Base-by-base conservation (phyloP, 2,113 vertebrate genomes). In the Pycnonotus jocosus region DNA sequence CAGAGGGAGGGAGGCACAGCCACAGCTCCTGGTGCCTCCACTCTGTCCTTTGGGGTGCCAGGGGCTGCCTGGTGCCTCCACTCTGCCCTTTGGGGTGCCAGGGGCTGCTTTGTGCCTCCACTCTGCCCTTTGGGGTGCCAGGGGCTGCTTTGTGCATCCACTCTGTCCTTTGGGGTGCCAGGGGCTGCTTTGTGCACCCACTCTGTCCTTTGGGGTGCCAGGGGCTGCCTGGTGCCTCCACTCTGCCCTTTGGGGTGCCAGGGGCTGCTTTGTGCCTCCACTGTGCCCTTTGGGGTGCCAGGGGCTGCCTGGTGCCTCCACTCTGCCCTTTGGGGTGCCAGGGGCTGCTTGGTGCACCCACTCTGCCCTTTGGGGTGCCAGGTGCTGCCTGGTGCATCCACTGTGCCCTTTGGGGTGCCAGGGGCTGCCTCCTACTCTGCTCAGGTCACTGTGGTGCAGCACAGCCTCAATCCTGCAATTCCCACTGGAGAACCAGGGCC, bases 271-370 rank as follows among this genome's bases (percentile, higher is more conserved):
- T n/a, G 5, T 8, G 38, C 30, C 2, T 2, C 7, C 23, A 3
- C 2, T 9, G 7, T 54, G 33, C 27, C 57, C 3, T 23, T 18
- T n/a, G 40, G 31, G 51, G 14, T 19, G 64, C 60, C 50, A n/a
- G n/a, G n/a, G n/a, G n/a, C n/a, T n/a, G n/a, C 33, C 11, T 9
- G 30, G 5, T 8, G 38, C 30, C 2, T 2, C 7, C 23, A 3
- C 2, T 9, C 9, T 54, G 33, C 27, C 57, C 3, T 23, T 18
- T n/a, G 40, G 31, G 51, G 14, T 19, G 64, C 60, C 50, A n/a
- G n/a, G n/a, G n/a, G n/a, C n/a, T n/a, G n/a, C n/a, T n/a, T 9
- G 30, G 5, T 8, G 38, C 30, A 2, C 2, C 7, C 23, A 3
- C 2, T 9, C 9, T 54, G 33, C 27, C 57, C 3, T 23, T 18